phyloP scores from a whole-genome alignment of 2,113 vertebrate species.

The Eidolon helvum region DNA sequence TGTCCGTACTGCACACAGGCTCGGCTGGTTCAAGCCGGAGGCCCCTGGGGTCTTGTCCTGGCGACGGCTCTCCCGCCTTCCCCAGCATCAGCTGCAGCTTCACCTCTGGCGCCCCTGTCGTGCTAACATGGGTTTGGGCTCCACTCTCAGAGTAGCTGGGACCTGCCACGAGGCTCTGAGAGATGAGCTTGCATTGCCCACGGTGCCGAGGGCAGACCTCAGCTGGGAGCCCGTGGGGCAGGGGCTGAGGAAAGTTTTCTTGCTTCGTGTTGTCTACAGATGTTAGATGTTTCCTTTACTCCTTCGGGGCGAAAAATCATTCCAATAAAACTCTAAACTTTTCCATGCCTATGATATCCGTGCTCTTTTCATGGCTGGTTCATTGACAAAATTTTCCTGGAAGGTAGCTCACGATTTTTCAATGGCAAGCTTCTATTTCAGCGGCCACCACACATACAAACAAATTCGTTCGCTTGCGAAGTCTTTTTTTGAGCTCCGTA shows the following conservation, averaged over 20 bases:
- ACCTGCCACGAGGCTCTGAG: accelerated
- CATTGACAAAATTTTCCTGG: neutral
- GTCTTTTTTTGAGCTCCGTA: neutral
- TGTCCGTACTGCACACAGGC: accelerated
- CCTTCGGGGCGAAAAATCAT: neutral
- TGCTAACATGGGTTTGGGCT: neutral
- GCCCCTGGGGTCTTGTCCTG: too few species aligned
- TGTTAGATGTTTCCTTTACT: neutral
- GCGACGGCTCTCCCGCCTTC: accelerated
- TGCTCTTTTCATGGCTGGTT: neutral
- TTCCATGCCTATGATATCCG: neutral
- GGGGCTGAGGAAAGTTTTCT: neutral
- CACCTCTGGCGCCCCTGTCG: neutral
- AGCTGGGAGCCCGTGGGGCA: neutral
- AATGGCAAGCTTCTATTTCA: neutral
- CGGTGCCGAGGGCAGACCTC: neutral
- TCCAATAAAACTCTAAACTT: neutral
- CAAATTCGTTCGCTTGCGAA: too few species aligned
- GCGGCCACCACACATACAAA: neutral
- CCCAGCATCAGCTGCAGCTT: neutral
- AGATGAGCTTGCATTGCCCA: neutral
- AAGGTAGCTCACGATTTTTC: neutral
- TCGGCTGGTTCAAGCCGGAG: accelerated
- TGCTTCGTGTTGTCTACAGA: neutral
- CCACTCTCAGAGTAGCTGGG: neutral